Evolutionary conservation across 2,797 vertebrate genomes (phyloP).

Genomic region (Macrochelys suwanniensis): DNA sequence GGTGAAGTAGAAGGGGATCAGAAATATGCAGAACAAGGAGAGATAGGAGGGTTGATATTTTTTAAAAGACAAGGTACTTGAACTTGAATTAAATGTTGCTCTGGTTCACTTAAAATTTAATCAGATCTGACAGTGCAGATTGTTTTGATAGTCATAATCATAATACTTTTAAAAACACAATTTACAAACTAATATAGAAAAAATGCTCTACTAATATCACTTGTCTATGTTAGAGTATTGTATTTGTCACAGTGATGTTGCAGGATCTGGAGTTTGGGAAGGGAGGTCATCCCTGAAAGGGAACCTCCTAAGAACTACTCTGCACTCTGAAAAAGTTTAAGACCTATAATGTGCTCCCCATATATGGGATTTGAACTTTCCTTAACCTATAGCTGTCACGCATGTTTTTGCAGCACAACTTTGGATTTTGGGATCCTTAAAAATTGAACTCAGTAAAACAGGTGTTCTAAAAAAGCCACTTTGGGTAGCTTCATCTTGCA

Average conservation of each 20-base stretch:
- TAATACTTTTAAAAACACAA: not conserved
- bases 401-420: accelerated
- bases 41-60: not conserved
- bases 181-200: not conserved
- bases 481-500: not conserved
- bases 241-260: not conserved
- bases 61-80: not conserved
- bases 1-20: not conserved
- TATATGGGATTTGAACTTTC: accelerated
- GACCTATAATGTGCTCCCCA: not conserved
- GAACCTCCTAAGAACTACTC: not conserved
- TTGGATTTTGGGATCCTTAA: not conserved
- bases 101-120: not conserved
- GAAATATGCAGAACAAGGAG: not conserved
- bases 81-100: not conserved
- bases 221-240: not conserved
- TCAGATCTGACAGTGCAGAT: not conserved
- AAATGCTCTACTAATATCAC: not conserved
- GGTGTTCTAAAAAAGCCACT: not conserved
- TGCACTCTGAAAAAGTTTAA: not conserved
- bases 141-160: not conserved
- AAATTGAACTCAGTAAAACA: not conserved
- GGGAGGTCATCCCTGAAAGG: not conserved
- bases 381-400: accelerated
- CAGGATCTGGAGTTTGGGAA: not conserved